A percentile compares a stretch with the other conserved stretches of the same genome.
phyloP scores from a whole-genome alignment of 2,113 vertebrate species.

The Myrmecobius fasciatus region DNA sequence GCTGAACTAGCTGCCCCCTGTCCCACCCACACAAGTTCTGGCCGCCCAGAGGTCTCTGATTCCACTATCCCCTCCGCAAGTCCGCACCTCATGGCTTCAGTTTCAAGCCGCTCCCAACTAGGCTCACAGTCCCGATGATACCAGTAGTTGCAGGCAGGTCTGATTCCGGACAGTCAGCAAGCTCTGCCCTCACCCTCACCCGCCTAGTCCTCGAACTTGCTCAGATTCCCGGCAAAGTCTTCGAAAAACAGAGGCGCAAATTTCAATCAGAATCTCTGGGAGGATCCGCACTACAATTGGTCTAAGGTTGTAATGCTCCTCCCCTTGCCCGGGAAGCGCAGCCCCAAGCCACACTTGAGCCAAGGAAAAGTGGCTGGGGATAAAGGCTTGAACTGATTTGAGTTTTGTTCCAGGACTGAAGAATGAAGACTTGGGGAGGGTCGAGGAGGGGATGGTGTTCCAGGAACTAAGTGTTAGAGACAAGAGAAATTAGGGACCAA shows the following conservation, averaged over 20 bases:
- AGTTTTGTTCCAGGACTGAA: background rate
- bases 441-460: background rate
- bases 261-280: background rate
- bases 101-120: background rate
- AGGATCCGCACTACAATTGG: background rate
- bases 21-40: background rate
- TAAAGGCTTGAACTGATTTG: background rate
- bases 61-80: background rate
- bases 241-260: background rate
- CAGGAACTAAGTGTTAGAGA: background rate
- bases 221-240: background rate
- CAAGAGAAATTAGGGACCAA: background rate
- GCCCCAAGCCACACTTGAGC: background rate
- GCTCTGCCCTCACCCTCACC: background rate
- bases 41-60: background rate
- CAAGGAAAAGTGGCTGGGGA: fast-evolving
- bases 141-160: background rate
- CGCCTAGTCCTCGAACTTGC: too few species aligned
- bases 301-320: background rate
- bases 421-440: too few species aligned
- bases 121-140: background rate
- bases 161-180: background rate
- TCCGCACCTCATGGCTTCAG: background rate
- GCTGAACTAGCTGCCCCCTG: background rate
- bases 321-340: background rate